Percentiles rank a stretch among this genome's conserved stretches.
Conservation (phyloP, 2,888 invertebrate species). For the Rhogogaster chlorosoma region DNA sequence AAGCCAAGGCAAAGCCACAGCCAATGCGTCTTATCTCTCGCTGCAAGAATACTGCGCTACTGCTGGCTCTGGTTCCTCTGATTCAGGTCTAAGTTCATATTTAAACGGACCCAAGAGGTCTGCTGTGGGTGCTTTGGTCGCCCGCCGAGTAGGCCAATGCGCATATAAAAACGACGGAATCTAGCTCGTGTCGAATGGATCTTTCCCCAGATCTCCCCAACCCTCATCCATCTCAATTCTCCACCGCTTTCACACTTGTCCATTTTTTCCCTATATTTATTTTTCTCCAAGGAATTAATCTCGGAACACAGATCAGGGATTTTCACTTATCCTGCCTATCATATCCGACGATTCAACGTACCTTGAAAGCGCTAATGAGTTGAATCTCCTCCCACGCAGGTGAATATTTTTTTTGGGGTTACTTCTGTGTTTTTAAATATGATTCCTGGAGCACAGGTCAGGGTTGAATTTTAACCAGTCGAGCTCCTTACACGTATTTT, state of each 20-base stretch:
- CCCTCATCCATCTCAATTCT: conserved; percentile 27
- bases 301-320: background rate
- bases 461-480: background rate
- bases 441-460: background rate
- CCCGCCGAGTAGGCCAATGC: background rate
- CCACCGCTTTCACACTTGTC: background rate
- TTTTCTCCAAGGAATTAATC: background rate
- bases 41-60: background rate
- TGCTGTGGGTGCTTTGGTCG: background rate
- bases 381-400: background rate
- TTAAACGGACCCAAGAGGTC: background rate
- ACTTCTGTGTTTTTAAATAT: background rate
- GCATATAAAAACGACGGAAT: conserved; percentile 5
- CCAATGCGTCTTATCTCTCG: conserved; percentile 25
- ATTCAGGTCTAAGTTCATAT: background rate
- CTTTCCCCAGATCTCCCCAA: background rate
- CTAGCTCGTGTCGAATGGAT: background rate
- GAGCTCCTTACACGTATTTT: background rate
- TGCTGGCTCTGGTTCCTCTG: background rate
- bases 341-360: background rate
- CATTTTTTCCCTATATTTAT: background rate
- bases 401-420: background rate
- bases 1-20: conserved; percentile 23
- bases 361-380: background rate
- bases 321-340: background rate